Base-by-base conservation (phyloP, 2,888 invertebrate genomes). In the Chironomus tentans region DNA sequence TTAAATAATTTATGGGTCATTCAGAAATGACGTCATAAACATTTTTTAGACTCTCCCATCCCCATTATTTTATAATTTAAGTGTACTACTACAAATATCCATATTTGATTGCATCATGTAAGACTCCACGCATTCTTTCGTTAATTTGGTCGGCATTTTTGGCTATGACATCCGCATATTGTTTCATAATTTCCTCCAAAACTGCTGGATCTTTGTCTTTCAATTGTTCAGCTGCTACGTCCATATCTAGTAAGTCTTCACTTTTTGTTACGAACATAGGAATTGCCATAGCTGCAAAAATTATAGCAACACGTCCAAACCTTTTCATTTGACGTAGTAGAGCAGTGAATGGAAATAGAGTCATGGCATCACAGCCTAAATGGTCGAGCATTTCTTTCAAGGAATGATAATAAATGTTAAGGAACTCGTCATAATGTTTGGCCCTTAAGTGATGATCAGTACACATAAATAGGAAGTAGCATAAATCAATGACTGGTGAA, bases 71-170 rank as follows among this genome's bases (percentile, higher is more conserved):
- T n/a, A n/a, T n/a, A n/a, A n/a, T n/a, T n/a, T n/a, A n/a, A n/a
- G n/a, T n/a, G n/a, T n/a, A n/a, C n/a, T n/a, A n/a, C 75, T 77
- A 78, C n/a, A 78, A 72, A 76, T 77, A 78, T 56, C 77, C 77
- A 12, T 70, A 76, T 69, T 72, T 65, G 2, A 76, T 21, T 12
- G 61, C 56, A 74, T 78, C 78, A 10, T 70, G 46, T n/a, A 77
- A 71, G 1, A 76, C 62, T 4, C 50, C 78, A n/a, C 76, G 28
- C 69, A 78, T 76, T 62, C 77, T 56, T 21, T 50, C 10, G 18
- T 77, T 62, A 7, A 6, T 13, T 22, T 12, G 2, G 10, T 15
- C 68, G 18, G 4, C 48, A 22, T 48, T 48, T 56, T 47, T 47
- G 2, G 10, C 18, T 7, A 38, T 46, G 2, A 24, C 12, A 69